A percentile compares a stretch with the other conserved stretches of the same genome.
These are phyloP conservation scores for Pipistrellus pygmaeus DNA, from an alignment of 2,797 vertebrate genomes.

Conservation along the genomic window DNA sequence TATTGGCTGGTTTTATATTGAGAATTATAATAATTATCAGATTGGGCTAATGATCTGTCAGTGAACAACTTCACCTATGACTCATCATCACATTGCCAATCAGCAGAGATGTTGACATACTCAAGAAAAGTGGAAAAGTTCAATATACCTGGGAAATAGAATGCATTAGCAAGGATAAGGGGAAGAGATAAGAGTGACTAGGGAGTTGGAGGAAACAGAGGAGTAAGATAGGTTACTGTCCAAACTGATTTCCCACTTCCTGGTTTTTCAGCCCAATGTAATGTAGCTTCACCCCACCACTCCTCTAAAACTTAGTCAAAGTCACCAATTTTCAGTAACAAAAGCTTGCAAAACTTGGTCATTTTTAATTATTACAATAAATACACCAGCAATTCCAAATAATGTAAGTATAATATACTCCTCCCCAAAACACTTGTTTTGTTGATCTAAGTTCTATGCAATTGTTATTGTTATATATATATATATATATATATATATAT, in stretches of 20 bases:
- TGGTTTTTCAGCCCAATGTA: not conserved
- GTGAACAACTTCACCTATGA: not conserved
- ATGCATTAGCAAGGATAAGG: not conserved
- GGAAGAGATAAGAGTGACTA: not conserved
- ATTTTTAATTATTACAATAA: not conserved
- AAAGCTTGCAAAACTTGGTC: not conserved
- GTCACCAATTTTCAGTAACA: not conserved
- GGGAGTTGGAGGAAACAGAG: not conserved
- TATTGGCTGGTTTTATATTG: not conserved
- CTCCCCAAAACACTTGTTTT: not conserved
- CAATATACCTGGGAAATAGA: not conserved
- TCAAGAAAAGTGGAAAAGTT: not conserved
- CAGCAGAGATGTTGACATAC: not conserved
- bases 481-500: not conserved
- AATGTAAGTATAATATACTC: not conserved
- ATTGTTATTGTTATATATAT: not conserved
- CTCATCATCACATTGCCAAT: not conserved
- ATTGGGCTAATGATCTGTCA: not conserved
- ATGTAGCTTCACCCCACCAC: not conserved
- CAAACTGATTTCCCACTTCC: not conserved
- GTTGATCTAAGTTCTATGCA: not conserved
- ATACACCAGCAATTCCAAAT: not conserved
- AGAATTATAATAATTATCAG: not conserved
- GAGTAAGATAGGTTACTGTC: not conserved
- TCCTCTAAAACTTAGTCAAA: not conserved